phyloP scores from a whole-genome alignment of 2,797 vertebrate species.

The Clarias pachynema region DNA sequence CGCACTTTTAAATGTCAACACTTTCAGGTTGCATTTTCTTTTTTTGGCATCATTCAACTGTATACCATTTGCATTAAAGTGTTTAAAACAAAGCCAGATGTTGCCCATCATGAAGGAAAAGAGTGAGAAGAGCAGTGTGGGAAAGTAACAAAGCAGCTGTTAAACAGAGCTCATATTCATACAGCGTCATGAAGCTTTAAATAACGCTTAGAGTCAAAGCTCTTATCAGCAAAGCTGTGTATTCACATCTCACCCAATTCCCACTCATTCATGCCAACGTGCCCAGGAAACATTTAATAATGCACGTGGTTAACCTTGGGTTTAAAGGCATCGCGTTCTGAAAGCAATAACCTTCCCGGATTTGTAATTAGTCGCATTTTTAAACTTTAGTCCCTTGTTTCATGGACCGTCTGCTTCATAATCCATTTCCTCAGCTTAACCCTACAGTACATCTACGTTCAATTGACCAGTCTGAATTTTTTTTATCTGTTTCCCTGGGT shows the following conservation, averaged over 20 bases:
- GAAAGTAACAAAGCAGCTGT: constrained; percentile 39
- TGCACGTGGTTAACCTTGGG: constrained; percentile 6
- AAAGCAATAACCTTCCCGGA: constrained; percentile 17
- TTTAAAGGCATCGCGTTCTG: constrained; percentile 22
- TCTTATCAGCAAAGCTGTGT: constrained; percentile 4
- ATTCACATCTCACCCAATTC: constrained; percentile 49
- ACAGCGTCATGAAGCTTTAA: constrained; percentile 60
- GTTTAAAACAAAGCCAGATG: constrained; percentile 42
- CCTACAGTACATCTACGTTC: not conserved
- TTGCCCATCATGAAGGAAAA: constrained; percentile 50
- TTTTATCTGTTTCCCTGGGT: not conserved
- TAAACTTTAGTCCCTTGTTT: constrained; percentile 35
- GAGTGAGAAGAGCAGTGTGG: constrained; percentile 48
- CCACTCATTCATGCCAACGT: constrained; percentile 41
- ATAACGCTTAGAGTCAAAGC: constrained; percentile 59
- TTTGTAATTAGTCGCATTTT: not conserved
- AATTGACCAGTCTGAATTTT: not conserved
- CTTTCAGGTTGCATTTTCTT: constrained; percentile 42
- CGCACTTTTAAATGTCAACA: constrained; percentile 19
- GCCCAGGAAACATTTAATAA: constrained; percentile 35
- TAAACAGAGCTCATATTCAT: constrained; percentile 25
- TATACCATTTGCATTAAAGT: constrained; percentile 14
- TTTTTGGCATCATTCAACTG: constrained; percentile 50
- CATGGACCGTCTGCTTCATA: constrained; percentile 22
- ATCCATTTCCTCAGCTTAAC: constrained; percentile 34